A percentile compares a stretch with the other conserved stretches of the same genome.
These are phyloP conservation scores for Arizona elegans DNA, from an alignment of 2,113 vertebrate genomes.

Conservation along the genomic window DNA sequence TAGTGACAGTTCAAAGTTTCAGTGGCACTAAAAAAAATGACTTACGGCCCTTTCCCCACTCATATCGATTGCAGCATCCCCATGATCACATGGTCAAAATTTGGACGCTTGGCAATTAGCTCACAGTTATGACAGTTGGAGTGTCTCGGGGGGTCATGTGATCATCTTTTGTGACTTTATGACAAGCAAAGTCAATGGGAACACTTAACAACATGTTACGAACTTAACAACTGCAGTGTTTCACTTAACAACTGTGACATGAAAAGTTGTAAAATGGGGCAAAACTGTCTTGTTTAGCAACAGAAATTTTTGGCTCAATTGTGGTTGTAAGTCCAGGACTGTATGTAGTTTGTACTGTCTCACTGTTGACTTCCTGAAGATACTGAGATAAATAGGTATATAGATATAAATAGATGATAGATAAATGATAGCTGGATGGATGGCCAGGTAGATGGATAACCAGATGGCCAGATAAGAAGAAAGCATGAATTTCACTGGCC, in stretches of 20 bases:
- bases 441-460: too few species aligned
- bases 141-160: background rate
- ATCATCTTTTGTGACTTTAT: background rate
- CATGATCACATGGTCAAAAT: background rate
- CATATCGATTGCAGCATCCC: too few species aligned
- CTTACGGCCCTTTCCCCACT: background rate
- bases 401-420: background rate
- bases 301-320: background rate
- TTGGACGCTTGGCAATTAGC: background rate
- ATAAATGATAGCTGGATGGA: background rate
- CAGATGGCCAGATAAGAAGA: background rate
- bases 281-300: background rate
- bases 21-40: too few species aligned
- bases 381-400: background rate
- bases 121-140: background rate
- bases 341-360: background rate
- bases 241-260: background rate
- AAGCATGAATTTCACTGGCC: background rate
- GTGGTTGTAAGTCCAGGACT: background rate
- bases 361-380: background rate
- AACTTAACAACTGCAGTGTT: background rate
- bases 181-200: background rate
- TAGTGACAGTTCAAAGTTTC: too few species aligned
- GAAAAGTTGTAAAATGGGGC: background rate
- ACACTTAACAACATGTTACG: background rate